Evolutionary conservation across 1,140 invertebrate species (phyloP), one percentile per base, ranked within the genome.

Genomic region (Grapholita molesta): DNA sequence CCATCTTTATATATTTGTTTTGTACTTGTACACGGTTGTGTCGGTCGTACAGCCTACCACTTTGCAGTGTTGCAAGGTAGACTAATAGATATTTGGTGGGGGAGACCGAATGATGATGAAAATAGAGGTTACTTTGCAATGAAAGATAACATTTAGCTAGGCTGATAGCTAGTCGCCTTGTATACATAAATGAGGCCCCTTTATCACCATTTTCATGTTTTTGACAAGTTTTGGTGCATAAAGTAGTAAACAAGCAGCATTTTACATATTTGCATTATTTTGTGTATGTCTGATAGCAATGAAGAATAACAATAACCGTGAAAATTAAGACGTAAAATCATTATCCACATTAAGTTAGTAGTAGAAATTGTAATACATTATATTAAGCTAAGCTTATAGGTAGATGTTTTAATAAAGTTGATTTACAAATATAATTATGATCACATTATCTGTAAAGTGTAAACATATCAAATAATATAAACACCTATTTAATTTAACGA

Each of bases 1-100:
- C 75, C 75, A 77, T 79, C 75, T 77, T 76, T 72, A 67, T 72
- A 74, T 76, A 70, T 70, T 73, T 73, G 70, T 73, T 67, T 72
- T 24, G 30, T 66, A 52, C 65, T 70, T 66, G 64, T 38, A 33
- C 7, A 48, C 30, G 64, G 15, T 32, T 33, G 11, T 38, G 38
- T 33, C 30, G 64, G 15, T 32, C 23, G 11, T 38, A 65, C 64
- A 33, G 32, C 30, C 64, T 15, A 25, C 32, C 25, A 64, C n/a
- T 9, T 35, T 32, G 25, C 32, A 30, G 15, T 64, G 61, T 35
- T 32, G 15, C 15, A 64, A 30, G 61, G 15, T 64, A 32, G 8
- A 1, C 3, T 28, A 30, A n/a, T 30, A 25, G 25, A 7, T 32
- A 64, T 64, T 30, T 64, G 1, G 28, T 64, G 9, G 11, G 28